phyloP scores from a whole-genome alignment of 2,888 invertebrate species.

The Cheilosia vernalis region DNA sequence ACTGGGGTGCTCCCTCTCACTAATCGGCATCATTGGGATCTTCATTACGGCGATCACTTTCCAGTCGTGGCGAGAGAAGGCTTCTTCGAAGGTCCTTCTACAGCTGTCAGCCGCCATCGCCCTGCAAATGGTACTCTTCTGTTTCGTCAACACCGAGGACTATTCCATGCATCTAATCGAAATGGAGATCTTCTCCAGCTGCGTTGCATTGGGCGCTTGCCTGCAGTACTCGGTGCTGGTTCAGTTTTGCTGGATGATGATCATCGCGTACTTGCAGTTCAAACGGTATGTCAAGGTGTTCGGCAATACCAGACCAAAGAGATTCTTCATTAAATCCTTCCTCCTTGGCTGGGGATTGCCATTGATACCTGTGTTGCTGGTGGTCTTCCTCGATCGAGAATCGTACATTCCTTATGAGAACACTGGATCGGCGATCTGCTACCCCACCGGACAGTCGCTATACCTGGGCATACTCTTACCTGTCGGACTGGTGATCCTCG shows the following conservation, averaged over 20 bases:
- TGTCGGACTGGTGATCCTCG: constrained; percentile 84
- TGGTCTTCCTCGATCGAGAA: constrained; percentile 83
- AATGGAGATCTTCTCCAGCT: constrained; percentile 81
- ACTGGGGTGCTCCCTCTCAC: constrained; percentile 85
- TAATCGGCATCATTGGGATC: constrained; percentile 85
- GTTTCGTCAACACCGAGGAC: constrained; percentile 81
- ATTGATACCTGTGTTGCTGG: constrained; percentile 84
- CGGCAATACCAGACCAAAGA: constrained; percentile 84
- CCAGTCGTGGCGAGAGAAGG: constrained; percentile 86
- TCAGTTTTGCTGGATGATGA: constrained; percentile 89
- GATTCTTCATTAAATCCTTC: constrained; percentile 87
- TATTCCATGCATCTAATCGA: constrained; percentile 79
- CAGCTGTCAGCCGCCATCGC: constrained; percentile 87
- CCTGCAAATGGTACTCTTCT: constrained; percentile 84
- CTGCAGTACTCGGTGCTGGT: constrained; percentile 88
- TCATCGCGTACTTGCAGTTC: constrained; percentile 88
- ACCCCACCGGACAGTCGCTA: constrained; percentile 84
- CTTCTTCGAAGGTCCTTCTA: constrained; percentile 87
- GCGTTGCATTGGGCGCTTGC: constrained; percentile 86
- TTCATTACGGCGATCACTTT: constrained; percentile 86
- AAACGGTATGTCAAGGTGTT: constrained; percentile 87
- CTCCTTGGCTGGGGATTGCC: constrained; percentile 87
- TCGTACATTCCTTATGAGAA: constrained; percentile 83
- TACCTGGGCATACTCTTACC: constrained; percentile 85
- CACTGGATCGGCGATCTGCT: constrained; percentile 83